phyloP scores from a whole-genome alignment of 2,797 vertebrate species.

The Micropoecilia bifurca region DNA sequence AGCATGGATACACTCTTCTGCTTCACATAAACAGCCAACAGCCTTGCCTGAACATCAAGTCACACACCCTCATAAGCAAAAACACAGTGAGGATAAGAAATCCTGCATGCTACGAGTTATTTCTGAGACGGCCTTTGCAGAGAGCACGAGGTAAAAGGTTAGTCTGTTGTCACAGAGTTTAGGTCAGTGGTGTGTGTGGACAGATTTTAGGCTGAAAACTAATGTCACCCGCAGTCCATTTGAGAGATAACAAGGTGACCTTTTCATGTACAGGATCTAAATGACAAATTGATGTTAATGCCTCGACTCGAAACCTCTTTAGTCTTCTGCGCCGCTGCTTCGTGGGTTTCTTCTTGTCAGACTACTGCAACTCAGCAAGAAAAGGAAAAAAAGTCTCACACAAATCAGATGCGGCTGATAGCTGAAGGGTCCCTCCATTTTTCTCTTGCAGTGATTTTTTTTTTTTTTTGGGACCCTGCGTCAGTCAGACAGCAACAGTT shows the following conservation, averaged over 20 bases:
- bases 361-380: conserved; percentile 7
- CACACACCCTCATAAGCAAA: conserved; percentile 11
- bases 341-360: conserved; percentile 11
- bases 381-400: conserved; percentile 26
- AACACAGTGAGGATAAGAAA: conserved; percentile 27
- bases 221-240: conserved; percentile 50
- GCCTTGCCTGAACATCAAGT: conserved; percentile 50
- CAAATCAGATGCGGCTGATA: conserved; percentile 46
- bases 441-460: conserved; percentile 20
- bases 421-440: conserved; percentile 45
- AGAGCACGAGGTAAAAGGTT: conserved; percentile 72
- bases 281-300: conserved; percentile 69
- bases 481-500: conserved; percentile 54
- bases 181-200: conserved; percentile 56
- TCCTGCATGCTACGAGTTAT: conserved; percentile 31
- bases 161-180: conserved; percentile 44
- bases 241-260: conserved; percentile 67
- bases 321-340: conserved; percentile 13
- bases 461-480: conserved; percentile 53
- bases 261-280: conserved; percentile 62
- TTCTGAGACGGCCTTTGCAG: conserved; percentile 71
- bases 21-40: conserved; percentile 70
- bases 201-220: conserved; percentile 54
- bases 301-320: conserved; percentile 35
- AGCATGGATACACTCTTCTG: conserved; percentile 78